Evolutionary conservation across 2,113 vertebrate species (phyloP).

Genomic region (Phylloscopus trochiloides): DNA sequence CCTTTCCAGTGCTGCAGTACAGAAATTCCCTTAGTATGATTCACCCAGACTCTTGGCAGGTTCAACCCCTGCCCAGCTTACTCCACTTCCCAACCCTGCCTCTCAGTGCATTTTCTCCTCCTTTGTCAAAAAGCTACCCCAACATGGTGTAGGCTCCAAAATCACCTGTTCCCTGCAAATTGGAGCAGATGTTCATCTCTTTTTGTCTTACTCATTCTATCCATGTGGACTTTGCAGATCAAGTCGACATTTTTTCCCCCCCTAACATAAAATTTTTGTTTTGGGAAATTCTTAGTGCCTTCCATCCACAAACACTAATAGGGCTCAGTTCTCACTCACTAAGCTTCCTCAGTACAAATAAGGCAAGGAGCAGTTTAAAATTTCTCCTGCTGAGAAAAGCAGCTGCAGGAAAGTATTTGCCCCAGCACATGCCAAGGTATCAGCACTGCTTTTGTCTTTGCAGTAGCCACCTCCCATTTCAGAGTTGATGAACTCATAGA

Average conservation of each 20-base stretch:
- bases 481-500: not conserved
- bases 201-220: not conserved
- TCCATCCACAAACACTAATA: not conserved
- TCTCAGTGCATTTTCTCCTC: not conserved
- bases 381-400: not conserved
- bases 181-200: not conserved
- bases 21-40: not conserved
- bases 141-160: not conserved
- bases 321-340: not conserved
- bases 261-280: not conserved
- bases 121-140: not conserved
- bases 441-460: not conserved
- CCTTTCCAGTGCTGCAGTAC: not conserved
- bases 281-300: not conserved
- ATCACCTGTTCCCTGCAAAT: not conserved
- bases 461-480: not conserved
- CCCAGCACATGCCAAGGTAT: not conserved
- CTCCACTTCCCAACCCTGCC: not conserved
- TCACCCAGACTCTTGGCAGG: not conserved
- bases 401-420: not conserved
- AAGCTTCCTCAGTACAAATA: not conserved
- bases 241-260: accelerated
- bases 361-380: not conserved
- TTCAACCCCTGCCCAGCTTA: not conserved
- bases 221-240: not conserved